Percentiles rank a stretch among this genome's conserved stretches.
Conservation (phyloP, 2,113 vertebrate species). For the Oreocharis arfaki region DNA sequence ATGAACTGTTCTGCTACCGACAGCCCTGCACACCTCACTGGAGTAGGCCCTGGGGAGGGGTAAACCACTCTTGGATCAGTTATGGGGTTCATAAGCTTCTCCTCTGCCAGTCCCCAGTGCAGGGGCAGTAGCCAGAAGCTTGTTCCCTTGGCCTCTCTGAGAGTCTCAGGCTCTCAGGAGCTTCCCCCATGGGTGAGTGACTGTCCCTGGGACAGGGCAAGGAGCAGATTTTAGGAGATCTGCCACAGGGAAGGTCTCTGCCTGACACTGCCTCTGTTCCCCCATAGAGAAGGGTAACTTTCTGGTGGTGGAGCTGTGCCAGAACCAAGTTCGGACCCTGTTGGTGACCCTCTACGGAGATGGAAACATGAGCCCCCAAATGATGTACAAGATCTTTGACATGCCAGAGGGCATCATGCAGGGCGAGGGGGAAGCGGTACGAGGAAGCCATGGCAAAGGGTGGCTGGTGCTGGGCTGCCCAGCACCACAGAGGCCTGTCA, state of each 20-base stretch:
- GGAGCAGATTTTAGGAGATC: not conserved
- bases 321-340: slow-evolving; percentile 74
- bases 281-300: slow-evolving; percentile 78
- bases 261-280: not conserved
- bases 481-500: accelerated
- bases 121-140: not conserved
- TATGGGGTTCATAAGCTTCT: not conserved
- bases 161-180: not conserved
- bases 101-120: not conserved
- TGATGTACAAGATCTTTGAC: slow-evolving; percentile 66
- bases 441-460: not conserved
- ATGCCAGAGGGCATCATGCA: slow-evolving; percentile 66
- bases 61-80: not conserved
- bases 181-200: accelerated
- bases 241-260: not conserved
- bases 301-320: slow-evolving; percentile 82
- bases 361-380: slow-evolving; percentile 33
- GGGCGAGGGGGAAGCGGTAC: slow-evolving; percentile 77
- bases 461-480: not conserved
- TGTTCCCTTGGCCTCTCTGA: not conserved
- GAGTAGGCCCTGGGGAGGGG: not conserved
- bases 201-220: not conserved
- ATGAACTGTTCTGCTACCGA: not conserved
- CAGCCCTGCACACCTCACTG: not conserved
- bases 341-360: slow-evolving; percentile 70